Percentiles rank a stretch among this genome's conserved stretches.
These are phyloP conservation scores for Omphaloscelis lunosa DNA, from an alignment of 2,888 invertebrate genomes.

Conservation along the genomic window DNA sequence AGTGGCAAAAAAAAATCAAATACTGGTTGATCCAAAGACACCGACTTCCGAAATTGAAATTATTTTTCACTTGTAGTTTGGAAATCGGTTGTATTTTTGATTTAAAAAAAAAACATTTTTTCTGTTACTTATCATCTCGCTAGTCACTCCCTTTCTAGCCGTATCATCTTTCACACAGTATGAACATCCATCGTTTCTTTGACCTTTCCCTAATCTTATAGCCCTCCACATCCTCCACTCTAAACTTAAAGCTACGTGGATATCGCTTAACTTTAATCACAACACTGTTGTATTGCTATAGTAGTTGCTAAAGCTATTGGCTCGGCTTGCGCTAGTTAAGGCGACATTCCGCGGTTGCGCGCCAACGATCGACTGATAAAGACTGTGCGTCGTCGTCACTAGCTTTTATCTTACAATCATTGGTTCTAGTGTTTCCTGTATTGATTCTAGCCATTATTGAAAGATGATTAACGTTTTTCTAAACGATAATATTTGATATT, in stretches of 20 bases:
- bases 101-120: too few relatives aligned
- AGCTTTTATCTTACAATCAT: slow-evolving; percentile 8
- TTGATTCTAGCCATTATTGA: slow-evolving; percentile 1
- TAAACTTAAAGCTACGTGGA: not conserved
- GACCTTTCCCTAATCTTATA: too few relatives aligned
- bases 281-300: slow-evolving; percentile 11
- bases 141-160: too few relatives aligned
- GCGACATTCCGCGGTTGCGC: slow-evolving; percentile 47
- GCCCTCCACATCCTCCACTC: too few relatives aligned
- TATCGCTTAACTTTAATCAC: slow-evolving; percentile 42
- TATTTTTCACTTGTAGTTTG: too few relatives aligned
- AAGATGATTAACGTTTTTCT: not conserved
- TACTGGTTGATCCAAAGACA: too few relatives aligned
- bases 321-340: slow-evolving; percentile 39
- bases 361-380: slow-evolving; percentile 45
- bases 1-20: too few relatives aligned
- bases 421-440: slow-evolving; percentile 12
- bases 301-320: slow-evolving; percentile 53
- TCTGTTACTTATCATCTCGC: too few relatives aligned
- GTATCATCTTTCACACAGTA: too few relatives aligned
- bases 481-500: not conserved
- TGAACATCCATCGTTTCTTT: too few relatives aligned
- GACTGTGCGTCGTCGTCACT: slow-evolving; percentile 23
- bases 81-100: too few relatives aligned
- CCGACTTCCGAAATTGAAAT: too few relatives aligned